Evolutionary conservation across 2,113 vertebrate genomes (phyloP).

Genomic region (Potamarius usumacintae): DNA sequence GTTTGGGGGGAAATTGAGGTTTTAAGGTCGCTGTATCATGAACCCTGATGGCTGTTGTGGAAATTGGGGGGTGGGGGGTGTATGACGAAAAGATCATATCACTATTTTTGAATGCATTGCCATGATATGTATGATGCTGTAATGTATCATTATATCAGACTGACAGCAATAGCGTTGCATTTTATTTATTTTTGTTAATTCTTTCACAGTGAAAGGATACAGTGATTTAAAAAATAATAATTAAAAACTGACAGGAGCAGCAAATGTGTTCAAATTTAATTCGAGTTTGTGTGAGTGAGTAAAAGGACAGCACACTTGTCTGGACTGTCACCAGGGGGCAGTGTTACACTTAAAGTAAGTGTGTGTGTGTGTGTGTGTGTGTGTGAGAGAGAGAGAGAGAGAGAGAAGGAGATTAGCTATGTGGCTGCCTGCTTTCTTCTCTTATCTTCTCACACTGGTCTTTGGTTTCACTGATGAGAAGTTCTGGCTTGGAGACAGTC

Average conservation of each 20-base stretch:
- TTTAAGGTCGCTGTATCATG: neutral
- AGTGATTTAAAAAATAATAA: neutral
- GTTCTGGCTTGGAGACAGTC: neutral
- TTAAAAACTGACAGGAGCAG: neutral
- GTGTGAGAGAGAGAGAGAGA: neutral
- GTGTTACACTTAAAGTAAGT: constrained; percentile 60
- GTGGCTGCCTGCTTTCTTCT: constrained; percentile 34
- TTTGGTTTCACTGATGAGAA: constrained; percentile 36
- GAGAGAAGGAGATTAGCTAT: neutral
- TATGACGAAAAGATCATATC: neutral
- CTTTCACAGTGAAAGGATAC: too few relatives aligned
- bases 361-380: constrained; percentile 45
- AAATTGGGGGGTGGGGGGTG: too few relatives aligned
- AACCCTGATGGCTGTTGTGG: neutral
- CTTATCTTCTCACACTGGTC: constrained; percentile 21
- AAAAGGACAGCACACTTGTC: too few relatives aligned
- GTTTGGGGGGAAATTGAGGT: neutral
- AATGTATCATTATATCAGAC: neutral
- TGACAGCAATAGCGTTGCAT: neutral
- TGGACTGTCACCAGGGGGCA: constrained; percentile 66
- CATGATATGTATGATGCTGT: neutral
- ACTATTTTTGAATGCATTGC: neutral
- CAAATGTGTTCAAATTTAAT: neutral
- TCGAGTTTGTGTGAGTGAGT: too few relatives aligned
- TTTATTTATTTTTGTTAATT: neutral